Evolutionary conservation across 1,140 invertebrate species (phyloP).

Genomic region (Pectinophora gossypiella): DNA sequence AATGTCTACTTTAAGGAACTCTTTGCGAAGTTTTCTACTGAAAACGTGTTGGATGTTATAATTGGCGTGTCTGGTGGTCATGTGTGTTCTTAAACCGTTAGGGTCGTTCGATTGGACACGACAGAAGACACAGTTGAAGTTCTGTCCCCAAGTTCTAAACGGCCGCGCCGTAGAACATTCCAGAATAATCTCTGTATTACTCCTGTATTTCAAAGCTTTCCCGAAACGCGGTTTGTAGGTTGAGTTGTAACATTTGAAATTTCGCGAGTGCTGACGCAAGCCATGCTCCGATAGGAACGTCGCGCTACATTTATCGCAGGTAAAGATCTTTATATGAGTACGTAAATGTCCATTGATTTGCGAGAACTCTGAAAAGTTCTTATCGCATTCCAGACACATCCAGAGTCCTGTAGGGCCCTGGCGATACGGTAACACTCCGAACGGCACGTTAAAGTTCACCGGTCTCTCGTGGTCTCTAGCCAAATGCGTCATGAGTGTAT

Average conservation of each 20-base stretch:
- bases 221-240: constrained; percentile 61
- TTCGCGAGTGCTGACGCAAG: constrained; percentile 53
- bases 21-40: constrained; percentile 52
- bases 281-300: constrained; percentile 61
- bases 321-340: constrained; percentile 59
- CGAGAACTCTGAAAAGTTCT: constrained; percentile 51
- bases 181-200: constrained; percentile 62
- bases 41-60: constrained; percentile 55
- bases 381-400: constrained; percentile 61
- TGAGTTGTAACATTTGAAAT: constrained; percentile 58
- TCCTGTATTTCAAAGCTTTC: constrained; percentile 51
- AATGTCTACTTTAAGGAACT: constrained; percentile 62
- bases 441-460: constrained; percentile 57
- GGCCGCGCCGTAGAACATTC: constrained; percentile 61
- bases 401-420: constrained; percentile 47
- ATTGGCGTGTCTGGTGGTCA: constrained; percentile 53
- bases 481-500: constrained; percentile 53
- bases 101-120: constrained; percentile 58
- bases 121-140: constrained; percentile 63
- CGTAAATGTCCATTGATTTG: constrained; percentile 59
- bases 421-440: constrained; percentile 54
- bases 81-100: constrained; percentile 50
- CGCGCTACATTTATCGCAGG: constrained; percentile 59
- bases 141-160: constrained; percentile 61
- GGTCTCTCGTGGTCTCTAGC: constrained; percentile 41